phyloP scores from a whole-genome alignment of 2,888 invertebrate genomes.

The Lottia gigantea region DNA sequence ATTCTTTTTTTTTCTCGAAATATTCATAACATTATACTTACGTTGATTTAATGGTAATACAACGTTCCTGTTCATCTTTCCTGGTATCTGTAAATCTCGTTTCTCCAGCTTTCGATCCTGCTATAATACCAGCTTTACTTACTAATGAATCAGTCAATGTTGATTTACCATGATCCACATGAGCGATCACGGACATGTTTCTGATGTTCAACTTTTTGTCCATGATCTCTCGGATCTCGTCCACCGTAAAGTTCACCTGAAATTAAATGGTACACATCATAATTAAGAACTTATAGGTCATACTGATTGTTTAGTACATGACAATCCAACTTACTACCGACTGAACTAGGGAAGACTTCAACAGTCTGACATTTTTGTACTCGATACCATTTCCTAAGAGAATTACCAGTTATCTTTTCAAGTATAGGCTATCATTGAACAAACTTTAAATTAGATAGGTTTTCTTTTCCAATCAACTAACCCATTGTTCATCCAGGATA shows the following conservation, averaged over 20 bases:
- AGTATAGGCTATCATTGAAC: too few relatives aligned
- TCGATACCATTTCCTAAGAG: too few relatives aligned
- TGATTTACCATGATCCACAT: constrained; percentile 99
- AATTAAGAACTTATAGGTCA: too few relatives aligned
- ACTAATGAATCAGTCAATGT: constrained; percentile 99
- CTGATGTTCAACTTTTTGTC: constrained; percentile 99
- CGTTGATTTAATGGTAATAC: constrained; percentile 99
- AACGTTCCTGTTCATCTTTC: constrained; percentile 99
- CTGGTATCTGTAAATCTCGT: constrained; percentile 99
- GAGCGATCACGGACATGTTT: constrained; percentile 99
- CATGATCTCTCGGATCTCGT: constrained; percentile 99
- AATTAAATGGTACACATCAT: too few relatives aligned
- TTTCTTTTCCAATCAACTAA: too few relatives aligned
- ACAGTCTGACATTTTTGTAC: too few relatives aligned
- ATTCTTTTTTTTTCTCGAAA: neutral
- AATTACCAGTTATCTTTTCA: too few relatives aligned
- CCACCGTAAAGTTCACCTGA: constrained; percentile 99
- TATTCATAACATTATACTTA: constrained; percentile 73
- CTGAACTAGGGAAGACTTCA: too few relatives aligned
- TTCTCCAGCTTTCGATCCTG: constrained; percentile 98
- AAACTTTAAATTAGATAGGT: too few relatives aligned
- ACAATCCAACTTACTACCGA: too few relatives aligned
- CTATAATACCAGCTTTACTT: constrained; percentile 99
- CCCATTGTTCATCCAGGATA: too few relatives aligned
- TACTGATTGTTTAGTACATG: too few relatives aligned